Evolutionary conservation across 2,113 vertebrate species (phyloP).

Genomic region (Scomber japonicus): DNA sequence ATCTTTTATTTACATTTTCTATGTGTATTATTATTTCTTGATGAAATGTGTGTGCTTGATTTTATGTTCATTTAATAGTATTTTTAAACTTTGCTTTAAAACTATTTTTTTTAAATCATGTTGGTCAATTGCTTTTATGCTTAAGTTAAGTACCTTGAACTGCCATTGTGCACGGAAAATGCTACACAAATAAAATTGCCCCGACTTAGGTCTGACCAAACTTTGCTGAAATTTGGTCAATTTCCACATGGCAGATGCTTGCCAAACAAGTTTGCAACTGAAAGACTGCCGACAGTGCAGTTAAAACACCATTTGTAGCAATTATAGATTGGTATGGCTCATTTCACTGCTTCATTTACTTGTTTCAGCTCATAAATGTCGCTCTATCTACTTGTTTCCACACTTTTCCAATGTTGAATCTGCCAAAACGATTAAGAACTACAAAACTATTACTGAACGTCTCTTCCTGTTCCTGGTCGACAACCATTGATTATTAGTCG

Average conservation of each 20-base stretch:
- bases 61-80: no score
- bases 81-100: no score
- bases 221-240: slow-evolving; percentile 5
- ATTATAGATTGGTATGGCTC: background rate
- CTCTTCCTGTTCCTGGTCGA: slow-evolving; percentile 34
- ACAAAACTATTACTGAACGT: slow-evolving; percentile 51
- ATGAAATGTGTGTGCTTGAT: no score
- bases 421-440: slow-evolving; percentile 63
- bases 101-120: no score
- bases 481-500: slow-evolving; percentile 44
- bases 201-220: background rate
- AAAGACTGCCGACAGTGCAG: background rate
- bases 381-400: background rate
- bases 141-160: no score
- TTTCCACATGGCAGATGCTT: slow-evolving; percentile 8
- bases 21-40: no score
- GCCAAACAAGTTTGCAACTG: slow-evolving; percentile 25
- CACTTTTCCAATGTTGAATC: background rate
- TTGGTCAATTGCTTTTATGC: no score
- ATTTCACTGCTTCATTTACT: background rate
- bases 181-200: no score
- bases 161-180: no score
- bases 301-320: background rate
- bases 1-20: no score
- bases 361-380: background rate